Percentiles rank a stretch among this genome's conserved stretches.
phyloP scores from a whole-genome alignment of 2,888 invertebrate genomes.

The Morpho deidamia region DNA sequence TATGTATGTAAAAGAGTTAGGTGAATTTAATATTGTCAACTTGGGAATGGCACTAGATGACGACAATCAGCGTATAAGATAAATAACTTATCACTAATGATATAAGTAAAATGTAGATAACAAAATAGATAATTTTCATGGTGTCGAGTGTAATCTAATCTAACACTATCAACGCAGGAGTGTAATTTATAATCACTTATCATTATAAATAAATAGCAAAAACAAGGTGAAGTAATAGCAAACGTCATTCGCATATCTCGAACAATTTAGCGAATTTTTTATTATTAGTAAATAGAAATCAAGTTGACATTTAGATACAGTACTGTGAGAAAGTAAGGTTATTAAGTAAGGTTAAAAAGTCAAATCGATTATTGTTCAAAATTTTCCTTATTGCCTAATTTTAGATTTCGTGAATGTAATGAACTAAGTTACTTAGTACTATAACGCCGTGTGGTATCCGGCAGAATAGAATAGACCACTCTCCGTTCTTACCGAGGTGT shows the following conservation, averaged over 20 bases:
- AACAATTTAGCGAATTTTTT: background rate
- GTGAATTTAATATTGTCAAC: background rate
- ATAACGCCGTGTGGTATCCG: too few relatives aligned
- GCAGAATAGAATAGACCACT: too few relatives aligned
- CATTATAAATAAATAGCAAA: conserved; percentile 15
- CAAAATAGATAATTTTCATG: conserved; percentile 8
- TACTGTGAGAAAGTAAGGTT: too few relatives aligned
- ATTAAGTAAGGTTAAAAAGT: too few relatives aligned
- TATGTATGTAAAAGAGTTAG: too few relatives aligned
- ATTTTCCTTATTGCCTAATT: too few relatives aligned
- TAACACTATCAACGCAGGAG: conserved; percentile 13
- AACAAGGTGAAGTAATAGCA: conserved; percentile 14
- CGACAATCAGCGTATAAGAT: background rate
- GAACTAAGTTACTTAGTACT: too few relatives aligned
- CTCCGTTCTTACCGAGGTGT: too few relatives aligned
- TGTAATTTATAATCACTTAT: conserved; percentile 19
- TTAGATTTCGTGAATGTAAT: too few relatives aligned
- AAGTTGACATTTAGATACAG: too few relatives aligned
- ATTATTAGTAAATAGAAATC: too few relatives aligned
- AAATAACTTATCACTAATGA: conserved; percentile 3
- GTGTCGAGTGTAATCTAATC: conserved; percentile 14
- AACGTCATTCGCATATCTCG: background rate
- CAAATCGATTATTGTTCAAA: too few relatives aligned
- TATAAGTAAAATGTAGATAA: conserved; percentile 8
- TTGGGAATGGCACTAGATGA: background rate